A percentile compares a stretch with the other conserved stretches of the same genome.
These are phyloP conservation scores for Oreotrochilus melanogaster DNA, from an alignment of 2,113 vertebrate species.

Conservation along the genomic window DNA sequence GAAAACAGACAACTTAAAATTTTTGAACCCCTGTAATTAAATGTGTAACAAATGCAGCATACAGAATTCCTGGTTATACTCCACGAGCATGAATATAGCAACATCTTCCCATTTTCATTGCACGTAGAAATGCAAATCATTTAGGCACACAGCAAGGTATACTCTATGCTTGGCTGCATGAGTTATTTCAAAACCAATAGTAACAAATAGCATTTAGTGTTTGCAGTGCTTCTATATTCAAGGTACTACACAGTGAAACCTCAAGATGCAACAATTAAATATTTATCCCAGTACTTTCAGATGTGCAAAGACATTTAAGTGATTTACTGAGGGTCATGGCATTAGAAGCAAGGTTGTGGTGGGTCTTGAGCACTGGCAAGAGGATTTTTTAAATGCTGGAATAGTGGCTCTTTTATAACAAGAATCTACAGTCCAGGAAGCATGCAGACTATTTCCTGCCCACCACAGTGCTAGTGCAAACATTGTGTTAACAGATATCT, in stretches of 20 bases:
- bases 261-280: background rate
- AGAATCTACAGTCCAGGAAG: background rate
- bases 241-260: background rate
- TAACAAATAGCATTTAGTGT: constrained; percentile 27
- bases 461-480: background rate
- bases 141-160: constrained; percentile 5
- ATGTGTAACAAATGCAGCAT: background rate
- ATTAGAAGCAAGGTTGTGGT: background rate
- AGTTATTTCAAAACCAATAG: constrained; percentile 3
- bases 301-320: background rate
- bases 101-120: background rate
- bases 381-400: background rate
- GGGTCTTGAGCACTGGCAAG: background rate
- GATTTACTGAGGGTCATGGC: background rate
- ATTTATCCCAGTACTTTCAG: background rate
- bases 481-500: background rate
- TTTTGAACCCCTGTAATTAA: constrained; percentile 13
- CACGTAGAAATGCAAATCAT: constrained; percentile 31
- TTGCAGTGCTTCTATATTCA: constrained; percentile 3
- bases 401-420: background rate
- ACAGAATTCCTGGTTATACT: background rate
- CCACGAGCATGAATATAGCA: background rate
- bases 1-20: background rate
- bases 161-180: background rate
- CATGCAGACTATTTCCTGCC: background rate